These are phyloP conservation scores for Catagonus wagneri DNA, from an alignment of 2,113 vertebrate genomes.

Conservation along the genomic window DNA sequence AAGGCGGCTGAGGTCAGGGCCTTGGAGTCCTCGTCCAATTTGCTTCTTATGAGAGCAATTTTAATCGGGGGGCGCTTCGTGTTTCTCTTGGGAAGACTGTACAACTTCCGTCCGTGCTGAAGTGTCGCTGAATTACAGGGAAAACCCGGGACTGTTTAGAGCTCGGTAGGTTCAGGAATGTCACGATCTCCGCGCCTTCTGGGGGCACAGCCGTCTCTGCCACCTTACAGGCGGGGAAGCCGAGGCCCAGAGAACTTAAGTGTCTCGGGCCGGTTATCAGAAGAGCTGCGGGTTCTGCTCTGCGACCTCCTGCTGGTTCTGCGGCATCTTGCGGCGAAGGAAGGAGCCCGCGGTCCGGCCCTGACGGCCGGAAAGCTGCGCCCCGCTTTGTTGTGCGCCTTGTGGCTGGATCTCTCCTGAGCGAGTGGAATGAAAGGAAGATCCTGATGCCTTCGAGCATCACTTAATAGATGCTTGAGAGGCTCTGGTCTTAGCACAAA, in stretches of 20 bases:
- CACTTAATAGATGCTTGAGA: constrained; percentile 35
- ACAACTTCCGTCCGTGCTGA: neutral
- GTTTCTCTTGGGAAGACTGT: neutral
- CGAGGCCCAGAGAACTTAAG: fast-evolving
- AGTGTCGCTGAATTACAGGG: neutral
- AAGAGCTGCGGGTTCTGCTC: neutral
- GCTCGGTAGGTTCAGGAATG: neutral
- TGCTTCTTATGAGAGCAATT: neutral
- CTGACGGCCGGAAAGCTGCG: neutral
- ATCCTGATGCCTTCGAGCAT: constrained; percentile 17
- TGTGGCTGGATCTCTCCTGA: neutral
- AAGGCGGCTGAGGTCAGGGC: neutral
- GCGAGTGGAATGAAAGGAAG: constrained; percentile 62
- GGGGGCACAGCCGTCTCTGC: fast-evolving
- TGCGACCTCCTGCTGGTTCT: fast-evolving
- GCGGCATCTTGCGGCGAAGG: too few species aligned
- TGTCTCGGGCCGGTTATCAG: fast-evolving
- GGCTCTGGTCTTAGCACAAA: constrained; percentile 36
- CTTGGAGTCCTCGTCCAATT: neutral
- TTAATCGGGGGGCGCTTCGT: neutral
- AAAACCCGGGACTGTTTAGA: neutral
- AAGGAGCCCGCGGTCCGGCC: neutral
- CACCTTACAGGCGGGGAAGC: neutral
- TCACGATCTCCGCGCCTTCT: neutral
- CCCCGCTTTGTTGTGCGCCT: neutral